Conservation (phyloP, 2,113 vertebrate genomes). For the Nycticebus coucang region DNA sequence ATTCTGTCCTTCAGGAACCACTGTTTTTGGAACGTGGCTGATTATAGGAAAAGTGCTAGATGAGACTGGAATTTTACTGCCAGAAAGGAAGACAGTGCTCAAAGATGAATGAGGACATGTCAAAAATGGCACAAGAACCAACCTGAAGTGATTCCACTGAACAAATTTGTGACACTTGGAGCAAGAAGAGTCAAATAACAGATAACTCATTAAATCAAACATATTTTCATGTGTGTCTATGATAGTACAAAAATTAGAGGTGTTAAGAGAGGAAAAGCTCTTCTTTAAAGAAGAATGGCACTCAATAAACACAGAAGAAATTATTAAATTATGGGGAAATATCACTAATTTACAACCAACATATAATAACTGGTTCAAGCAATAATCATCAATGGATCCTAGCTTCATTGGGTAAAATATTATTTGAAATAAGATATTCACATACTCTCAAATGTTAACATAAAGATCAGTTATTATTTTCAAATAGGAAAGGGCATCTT, state of each 20-base stretch:
- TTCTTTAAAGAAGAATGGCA: neutral
- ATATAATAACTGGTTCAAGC: neutral
- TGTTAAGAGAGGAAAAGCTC: neutral
- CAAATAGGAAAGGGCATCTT: neutral
- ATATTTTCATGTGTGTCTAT: neutral
- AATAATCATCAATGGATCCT: neutral
- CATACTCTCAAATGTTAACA: neutral
- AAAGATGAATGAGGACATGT: neutral
- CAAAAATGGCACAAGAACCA: neutral
- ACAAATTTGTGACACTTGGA: neutral
- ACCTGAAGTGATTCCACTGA: neutral
- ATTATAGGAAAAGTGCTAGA: neutral
- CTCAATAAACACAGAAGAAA: neutral
- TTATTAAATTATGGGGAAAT: neutral
- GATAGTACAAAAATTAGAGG: neutral
- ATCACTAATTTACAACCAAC: neutral
- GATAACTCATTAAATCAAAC: neutral
- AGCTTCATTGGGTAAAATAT: neutral
- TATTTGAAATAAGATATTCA: neutral
- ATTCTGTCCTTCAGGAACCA: neutral
- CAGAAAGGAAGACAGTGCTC: neutral
- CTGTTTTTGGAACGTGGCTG: too few relatives aligned
- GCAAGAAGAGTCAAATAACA: neutral
- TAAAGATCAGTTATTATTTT: neutral
- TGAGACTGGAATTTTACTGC: neutral